Conservation (phyloP, 2,113 vertebrate species). For the Muntiacus reevesi region DNA sequence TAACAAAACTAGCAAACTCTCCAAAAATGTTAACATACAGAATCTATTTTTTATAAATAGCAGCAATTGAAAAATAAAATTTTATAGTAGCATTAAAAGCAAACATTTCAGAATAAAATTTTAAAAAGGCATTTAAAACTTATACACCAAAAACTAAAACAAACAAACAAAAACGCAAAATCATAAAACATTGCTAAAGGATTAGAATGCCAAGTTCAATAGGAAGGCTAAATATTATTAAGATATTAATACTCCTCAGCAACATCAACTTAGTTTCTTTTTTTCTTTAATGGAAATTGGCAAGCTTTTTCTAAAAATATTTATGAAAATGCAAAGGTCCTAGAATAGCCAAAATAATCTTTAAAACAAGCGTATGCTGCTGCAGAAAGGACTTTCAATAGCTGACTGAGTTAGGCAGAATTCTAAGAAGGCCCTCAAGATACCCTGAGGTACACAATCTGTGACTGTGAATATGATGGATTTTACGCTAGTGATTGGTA, state of each 20-base stretch:
- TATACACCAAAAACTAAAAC: not conserved
- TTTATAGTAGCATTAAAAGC: not conserved
- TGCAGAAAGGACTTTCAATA: not conserved
- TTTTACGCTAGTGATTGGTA: not conserved
- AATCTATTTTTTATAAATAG: not conserved
- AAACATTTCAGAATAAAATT: not conserved
- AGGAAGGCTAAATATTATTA: not conserved
- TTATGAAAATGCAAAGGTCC: not conserved
- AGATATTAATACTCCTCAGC: not conserved
- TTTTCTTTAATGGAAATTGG: not conserved
- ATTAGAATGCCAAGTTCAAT: not conserved
- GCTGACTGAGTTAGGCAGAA: not conserved
- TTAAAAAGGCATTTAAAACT: not conserved
- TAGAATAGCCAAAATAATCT: not conserved
- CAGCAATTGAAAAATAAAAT: not conserved
- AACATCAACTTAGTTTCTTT: not conserved
- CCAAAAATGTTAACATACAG: not conserved
- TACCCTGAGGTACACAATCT: not conserved
- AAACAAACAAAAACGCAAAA: not conserved
- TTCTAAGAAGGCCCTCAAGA: not conserved
- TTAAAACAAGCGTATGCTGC: not conserved
- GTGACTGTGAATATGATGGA: not conserved
- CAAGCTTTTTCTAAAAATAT: not conserved
- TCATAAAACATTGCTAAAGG: not conserved
- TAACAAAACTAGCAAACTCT: not conserved